Conservation (phyloP, 2,888 invertebrate species). For the Eupithecia vulgata region DNA sequence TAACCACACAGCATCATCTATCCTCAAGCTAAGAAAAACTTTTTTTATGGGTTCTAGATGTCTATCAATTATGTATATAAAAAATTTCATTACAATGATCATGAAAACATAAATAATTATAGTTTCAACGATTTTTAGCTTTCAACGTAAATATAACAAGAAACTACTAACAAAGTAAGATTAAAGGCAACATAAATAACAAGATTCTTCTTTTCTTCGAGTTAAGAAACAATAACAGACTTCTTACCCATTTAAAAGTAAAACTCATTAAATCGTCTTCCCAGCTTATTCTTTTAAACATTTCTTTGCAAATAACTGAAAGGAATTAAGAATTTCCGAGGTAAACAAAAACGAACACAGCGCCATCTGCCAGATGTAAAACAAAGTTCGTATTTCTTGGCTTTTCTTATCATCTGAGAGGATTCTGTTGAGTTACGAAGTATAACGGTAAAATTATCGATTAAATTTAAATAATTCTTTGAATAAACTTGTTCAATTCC, state of each 20-base stretch:
- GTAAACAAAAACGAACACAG: constrained; percentile 42
- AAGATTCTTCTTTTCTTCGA: neutral
- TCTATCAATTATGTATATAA: neutral
- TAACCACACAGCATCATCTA: too few relatives aligned
- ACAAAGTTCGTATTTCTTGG: constrained; percentile 37
- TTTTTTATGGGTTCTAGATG: too few relatives aligned
- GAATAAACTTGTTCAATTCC: neutral
- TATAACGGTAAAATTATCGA: neutral
- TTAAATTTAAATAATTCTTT: neutral
- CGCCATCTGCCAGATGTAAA: constrained; percentile 34
- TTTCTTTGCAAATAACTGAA: constrained; percentile 25
- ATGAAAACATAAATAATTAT: neutral
- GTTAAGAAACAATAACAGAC: constrained; percentile 3
- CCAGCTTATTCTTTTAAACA: constrained; percentile 25
- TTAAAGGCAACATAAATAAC: neutral
- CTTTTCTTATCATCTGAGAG: constrained; percentile 36
- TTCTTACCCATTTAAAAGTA: constrained; percentile 16
- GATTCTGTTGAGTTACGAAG: neutral
- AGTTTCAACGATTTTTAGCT: neutral
- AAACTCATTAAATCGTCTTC: constrained; percentile 32
- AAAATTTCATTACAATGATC: neutral
- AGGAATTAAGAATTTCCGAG: constrained; percentile 20
- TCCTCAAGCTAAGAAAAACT: too few relatives aligned
- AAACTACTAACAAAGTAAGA: neutral
- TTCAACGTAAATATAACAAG: neutral